These are phyloP conservation scores for Silurus asotus DNA, from an alignment of 2,113 vertebrate species.

Conservation along the genomic window DNA sequence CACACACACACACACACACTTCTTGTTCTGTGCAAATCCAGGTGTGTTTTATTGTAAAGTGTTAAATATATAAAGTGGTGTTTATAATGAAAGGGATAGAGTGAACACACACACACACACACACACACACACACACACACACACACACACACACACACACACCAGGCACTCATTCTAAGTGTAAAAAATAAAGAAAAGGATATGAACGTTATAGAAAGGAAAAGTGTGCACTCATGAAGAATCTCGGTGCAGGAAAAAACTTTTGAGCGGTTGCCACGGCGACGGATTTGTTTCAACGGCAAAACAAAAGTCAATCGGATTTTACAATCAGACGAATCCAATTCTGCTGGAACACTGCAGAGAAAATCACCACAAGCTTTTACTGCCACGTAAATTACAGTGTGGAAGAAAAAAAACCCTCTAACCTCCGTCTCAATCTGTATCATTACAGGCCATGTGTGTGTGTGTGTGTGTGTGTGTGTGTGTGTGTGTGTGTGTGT, in stretches of 20 bases:
- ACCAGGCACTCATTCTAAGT: no score
- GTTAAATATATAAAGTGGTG: constrained; percentile 2
- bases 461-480: constrained; percentile 22
- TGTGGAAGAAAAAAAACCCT: constrained; percentile 25
- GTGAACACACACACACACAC: neutral
- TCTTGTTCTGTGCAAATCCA: neutral
- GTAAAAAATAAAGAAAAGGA: no score
- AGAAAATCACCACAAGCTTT: neutral
- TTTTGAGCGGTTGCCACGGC: constrained; percentile 44
- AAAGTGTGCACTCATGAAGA: neutral
- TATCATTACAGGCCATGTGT: neutral
- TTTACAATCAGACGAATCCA: constrained; percentile 40
- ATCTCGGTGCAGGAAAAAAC: constrained; percentile 7
- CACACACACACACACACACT: neutral
- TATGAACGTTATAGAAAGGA: no score
- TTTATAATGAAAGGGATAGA: neutral
- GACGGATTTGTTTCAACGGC: constrained; percentile 45
- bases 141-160: no score
- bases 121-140: neutral
- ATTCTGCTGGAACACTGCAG: constrained; percentile 32
- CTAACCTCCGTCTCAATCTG: neutral
- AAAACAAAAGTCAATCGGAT: constrained; percentile 43
- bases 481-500: neutral
- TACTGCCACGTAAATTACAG: constrained; percentile 33
- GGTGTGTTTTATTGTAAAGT: constrained; percentile 7